Evolutionary conservation across 2,113 vertebrate genomes (phyloP), one percentile per base, ranked within the genome.

Genomic region (Sylvilagus bachmani): DNA sequence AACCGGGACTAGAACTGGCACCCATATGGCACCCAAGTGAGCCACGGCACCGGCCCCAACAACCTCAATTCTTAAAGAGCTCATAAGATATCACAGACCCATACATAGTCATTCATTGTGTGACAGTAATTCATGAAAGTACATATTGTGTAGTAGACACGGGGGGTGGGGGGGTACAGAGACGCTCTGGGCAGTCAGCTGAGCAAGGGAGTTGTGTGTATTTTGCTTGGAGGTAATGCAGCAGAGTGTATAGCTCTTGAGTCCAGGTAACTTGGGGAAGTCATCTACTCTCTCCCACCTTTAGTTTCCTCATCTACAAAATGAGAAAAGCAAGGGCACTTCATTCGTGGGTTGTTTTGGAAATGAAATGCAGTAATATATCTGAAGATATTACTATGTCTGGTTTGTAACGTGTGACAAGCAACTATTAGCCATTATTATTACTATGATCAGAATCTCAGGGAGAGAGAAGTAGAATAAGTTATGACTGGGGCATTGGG

Each of bases 121-220:
- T 3, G 4, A 33, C 33, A 33, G 1, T 44, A 17, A 55, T 61
- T 81, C 24, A 29, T 17, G 6, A 27, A 49, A 19, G n/a, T 9
- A 19, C 16, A 51, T 19, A 7, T 16, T 33, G 3, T 22, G 11
- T 77, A 55, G 36, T 33, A 44, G 62, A 78, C 25, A 16, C 1
- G 2, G 21, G 38, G 38, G 53, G 22, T 74, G 36, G 12, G 24
- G 44, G 44, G 44, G 44, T 44, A 44, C 25, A 69, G 84, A 53
- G 27, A 51, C 27, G 4, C 61, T 33, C 10, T 5, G 8, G 31
- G 55, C 6, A 53, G 66, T 71, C 44, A 89, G 13, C 1, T 10
- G 10, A 21, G 13, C 4, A 27, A 10, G 14, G 24, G 21, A 10
- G 74, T 22, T 3, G 14, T 19, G 1, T 1, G 5, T 51, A 14